Evolutionary conservation across 2,888 invertebrate species (phyloP).

Genomic region (Zygogramma bicolorata): DNA sequence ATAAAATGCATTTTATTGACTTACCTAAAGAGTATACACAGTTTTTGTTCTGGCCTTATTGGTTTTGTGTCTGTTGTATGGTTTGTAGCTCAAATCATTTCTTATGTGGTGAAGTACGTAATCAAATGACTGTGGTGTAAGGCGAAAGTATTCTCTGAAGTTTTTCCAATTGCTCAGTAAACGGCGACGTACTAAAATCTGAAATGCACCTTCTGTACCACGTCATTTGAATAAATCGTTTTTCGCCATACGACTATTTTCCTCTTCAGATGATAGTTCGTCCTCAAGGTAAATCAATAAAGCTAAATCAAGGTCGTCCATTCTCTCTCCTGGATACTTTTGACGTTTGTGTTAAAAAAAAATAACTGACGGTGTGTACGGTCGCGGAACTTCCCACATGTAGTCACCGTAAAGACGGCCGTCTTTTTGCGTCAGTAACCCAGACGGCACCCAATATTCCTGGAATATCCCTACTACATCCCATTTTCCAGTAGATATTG

Average conservation of each 20-base stretch:
- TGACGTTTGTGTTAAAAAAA: neutral
- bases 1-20: neutral
- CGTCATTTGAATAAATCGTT: too few species aligned
- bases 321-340: too few species aligned
- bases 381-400: neutral
- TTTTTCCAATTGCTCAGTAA: neutral
- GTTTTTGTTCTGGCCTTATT: neutral
- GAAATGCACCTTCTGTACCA: neutral
- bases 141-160: neutral
- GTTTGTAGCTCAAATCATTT: too few species aligned
- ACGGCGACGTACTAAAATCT: neutral
- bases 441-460: too few species aligned
- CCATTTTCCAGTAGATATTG: too few species aligned
- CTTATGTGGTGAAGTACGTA: too few species aligned
- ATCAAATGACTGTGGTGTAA: neutral
- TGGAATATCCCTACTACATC: too few species aligned
- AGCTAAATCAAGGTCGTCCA: too few species aligned
- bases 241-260: too few species aligned
- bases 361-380: neutral
- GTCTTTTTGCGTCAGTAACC: neutral
- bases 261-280: neutral
- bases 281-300: neutral
- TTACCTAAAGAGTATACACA: neutral
- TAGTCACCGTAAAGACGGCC: constrained; percentile 1
- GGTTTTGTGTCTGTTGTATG: neutral